phyloP scores from a whole-genome alignment of 2,888 invertebrate genomes.

The Acanthoscelides obtectus region DNA sequence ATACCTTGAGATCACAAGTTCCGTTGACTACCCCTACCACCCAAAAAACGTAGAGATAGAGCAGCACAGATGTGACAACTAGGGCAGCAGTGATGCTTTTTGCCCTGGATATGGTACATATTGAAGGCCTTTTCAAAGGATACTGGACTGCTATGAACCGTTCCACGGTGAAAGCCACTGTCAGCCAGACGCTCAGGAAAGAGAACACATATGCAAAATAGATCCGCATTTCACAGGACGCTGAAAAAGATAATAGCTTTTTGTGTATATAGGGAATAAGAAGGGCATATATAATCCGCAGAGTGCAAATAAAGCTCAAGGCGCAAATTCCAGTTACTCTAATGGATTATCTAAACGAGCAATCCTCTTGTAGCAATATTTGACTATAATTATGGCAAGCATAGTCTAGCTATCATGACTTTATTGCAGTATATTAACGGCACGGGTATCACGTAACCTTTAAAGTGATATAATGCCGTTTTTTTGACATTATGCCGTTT shows the following conservation, averaged over 20 bases:
- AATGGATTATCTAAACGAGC: too few relatives aligned
- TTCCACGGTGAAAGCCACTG: slow-evolving; percentile 66
- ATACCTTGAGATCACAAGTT: slow-evolving; percentile 50
- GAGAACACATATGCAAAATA: slow-evolving; percentile 49
- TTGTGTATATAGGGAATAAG: too few relatives aligned
- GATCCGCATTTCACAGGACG: slow-evolving; percentile 49
- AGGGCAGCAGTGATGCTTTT: slow-evolving; percentile 51
- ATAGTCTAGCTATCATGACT: too few relatives aligned
- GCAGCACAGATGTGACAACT: slow-evolving; percentile 39
- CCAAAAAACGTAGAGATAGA: slow-evolving; percentile 36
- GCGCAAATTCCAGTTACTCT: too few relatives aligned
- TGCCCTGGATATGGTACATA: slow-evolving; percentile 58
- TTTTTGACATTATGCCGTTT: too few relatives aligned
- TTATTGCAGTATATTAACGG: too few relatives aligned
- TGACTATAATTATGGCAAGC: too few relatives aligned
- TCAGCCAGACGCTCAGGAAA: slow-evolving; percentile 64
- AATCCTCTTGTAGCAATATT: too few relatives aligned
- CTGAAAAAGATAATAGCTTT: not conserved
- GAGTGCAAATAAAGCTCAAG: too few relatives aligned
- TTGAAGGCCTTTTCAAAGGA: slow-evolving; percentile 55
- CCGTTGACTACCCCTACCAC: slow-evolving; percentile 40
- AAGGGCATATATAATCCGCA: too few relatives aligned
- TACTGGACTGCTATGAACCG: slow-evolving; percentile 64
- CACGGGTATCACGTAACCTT: too few relatives aligned
- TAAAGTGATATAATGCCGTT: too few relatives aligned